Evolutionary conservation across 2,797 vertebrate genomes (phyloP).

Genomic region (Anguilla anguilla): DNA sequence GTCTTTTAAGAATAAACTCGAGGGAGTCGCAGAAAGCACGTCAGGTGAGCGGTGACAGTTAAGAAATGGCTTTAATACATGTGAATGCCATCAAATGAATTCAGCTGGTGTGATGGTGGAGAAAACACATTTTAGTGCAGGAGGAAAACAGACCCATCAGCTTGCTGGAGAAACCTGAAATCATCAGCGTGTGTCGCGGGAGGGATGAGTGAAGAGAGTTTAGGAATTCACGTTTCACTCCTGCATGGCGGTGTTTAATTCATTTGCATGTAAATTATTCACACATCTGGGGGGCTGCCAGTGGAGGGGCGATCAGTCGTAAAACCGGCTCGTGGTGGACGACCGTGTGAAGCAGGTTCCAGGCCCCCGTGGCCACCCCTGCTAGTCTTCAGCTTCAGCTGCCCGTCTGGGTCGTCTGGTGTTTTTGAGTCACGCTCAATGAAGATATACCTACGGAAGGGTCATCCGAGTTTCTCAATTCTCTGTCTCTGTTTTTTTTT

Average conservation of each 20-base stretch:
- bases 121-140: background rate
- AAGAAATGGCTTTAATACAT: conserved; percentile 6
- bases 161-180: background rate
- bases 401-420: background rate
- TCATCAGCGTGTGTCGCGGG: background rate
- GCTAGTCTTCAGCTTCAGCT: background rate
- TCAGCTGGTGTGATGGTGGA: background rate
- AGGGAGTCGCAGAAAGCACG: background rate
- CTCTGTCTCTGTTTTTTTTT: background rate
- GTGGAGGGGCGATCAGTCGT: background rate
- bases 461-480: background rate
- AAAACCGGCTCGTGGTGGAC: background rate
- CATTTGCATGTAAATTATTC: conserved; percentile 18
- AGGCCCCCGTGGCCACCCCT: background rate
- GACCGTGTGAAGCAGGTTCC: background rate
- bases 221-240: background rate
- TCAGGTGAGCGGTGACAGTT: background rate
- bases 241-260: background rate
- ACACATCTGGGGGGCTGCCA: conserved; percentile 8
- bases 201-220: background rate
- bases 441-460: background rate
- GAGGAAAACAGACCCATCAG: background rate
- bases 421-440: background rate
- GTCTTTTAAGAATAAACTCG: background rate
- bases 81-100: background rate